Base-by-base conservation (phyloP, 2,888 invertebrate genomes). In the Andrena marginata region DNA sequence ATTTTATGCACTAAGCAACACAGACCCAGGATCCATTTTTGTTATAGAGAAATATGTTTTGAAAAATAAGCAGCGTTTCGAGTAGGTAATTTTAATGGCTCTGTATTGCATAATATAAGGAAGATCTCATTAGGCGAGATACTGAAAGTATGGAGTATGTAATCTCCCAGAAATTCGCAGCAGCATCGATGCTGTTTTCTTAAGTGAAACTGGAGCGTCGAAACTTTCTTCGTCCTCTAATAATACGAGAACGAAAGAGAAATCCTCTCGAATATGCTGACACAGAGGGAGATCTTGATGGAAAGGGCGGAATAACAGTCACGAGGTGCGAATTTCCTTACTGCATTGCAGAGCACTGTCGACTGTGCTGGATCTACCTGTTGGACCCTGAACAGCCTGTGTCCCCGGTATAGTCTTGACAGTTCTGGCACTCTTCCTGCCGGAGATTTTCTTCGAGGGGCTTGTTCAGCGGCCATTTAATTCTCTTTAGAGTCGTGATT, bases 331-430 rank as follows among this genome's bases (percentile, higher is more conserved):
- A 86, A 87, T 85, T 87, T 87, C 64, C 83, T 74, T 79, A 74
- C 89, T 90, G 91, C 91, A 90, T 89, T 89, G 90, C 90, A 80
- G 87, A 86, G 89, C 86, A 90, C 90, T 88, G 91, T 90, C 90
- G 88, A 85, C 88, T 89, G 74, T 77, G 88, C 86, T 89, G 86
- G 86, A 89, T 87, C 91, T 89, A 90, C 91, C 91, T 91, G 91
- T 91, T 91, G 90, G 87, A 91, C 87, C 77, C 82, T 35, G 70
- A 87, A 87, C 84, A 80, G 23, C 59, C 62, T 56, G 54, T 74
- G 68, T 75, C 54, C 33, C 4, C 63, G 70, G 23, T 67, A 73
- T 67, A 77, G 79, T 62, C 79, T 63, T 77, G 69, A 70, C 82
- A 51, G 80, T 84, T 64, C 70, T 79, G 86, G 65, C 76, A 80